A percentile compares a stretch with the other conserved stretches of the same genome.
Conservation (phyloP, 2,113 vertebrate genomes). For the Tetraodon nigroviridis region DNA sequence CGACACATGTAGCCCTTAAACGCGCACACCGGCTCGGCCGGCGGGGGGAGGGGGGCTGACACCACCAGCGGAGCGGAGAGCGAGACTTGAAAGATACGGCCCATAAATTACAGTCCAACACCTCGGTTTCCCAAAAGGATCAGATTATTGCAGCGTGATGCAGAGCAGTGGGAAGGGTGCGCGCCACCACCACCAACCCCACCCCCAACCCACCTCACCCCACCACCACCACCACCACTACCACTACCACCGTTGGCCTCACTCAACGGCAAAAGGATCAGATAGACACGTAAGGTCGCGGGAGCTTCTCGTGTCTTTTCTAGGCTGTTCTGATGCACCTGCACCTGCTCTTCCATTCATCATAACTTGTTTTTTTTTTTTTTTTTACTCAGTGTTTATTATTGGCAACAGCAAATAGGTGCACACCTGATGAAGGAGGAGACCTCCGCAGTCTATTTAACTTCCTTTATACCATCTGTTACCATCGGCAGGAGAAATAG, state of each 20-base stretch:
- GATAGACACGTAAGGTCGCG: not conserved
- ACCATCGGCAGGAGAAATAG: constrained; percentile 36
- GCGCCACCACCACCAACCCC: constrained; percentile 25
- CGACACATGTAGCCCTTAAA: constrained; percentile 74
- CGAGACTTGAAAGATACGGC: constrained; percentile 65
- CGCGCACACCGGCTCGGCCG: constrained; percentile 34
- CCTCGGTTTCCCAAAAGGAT: constrained; percentile 72
- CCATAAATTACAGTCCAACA: constrained; percentile 70
- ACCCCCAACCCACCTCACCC: not conserved
- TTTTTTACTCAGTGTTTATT: constrained; percentile 26
- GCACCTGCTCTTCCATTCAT: constrained; percentile 3
- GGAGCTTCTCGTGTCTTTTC: not conserved
- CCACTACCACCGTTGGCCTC: constrained; percentile 19
- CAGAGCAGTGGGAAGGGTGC: constrained; percentile 43
- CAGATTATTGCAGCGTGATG: constrained; percentile 59
- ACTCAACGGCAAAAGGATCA: constrained; percentile 35
- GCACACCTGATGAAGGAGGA: constrained; percentile 56
- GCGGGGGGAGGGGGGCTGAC: constrained; percentile 29
- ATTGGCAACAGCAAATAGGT: constrained; percentile 42
- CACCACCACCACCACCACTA: not conserved
- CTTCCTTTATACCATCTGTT: constrained; percentile 53
- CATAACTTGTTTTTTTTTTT: constrained; percentile 26
- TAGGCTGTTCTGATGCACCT: constrained; percentile 21
- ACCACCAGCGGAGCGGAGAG: constrained; percentile 49
- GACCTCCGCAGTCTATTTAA: constrained; percentile 27